Evolutionary conservation across 2,113 vertebrate species (phyloP), one percentile per base, ranked within the genome.

Genomic region (Muntiacus muntjak): DNA sequence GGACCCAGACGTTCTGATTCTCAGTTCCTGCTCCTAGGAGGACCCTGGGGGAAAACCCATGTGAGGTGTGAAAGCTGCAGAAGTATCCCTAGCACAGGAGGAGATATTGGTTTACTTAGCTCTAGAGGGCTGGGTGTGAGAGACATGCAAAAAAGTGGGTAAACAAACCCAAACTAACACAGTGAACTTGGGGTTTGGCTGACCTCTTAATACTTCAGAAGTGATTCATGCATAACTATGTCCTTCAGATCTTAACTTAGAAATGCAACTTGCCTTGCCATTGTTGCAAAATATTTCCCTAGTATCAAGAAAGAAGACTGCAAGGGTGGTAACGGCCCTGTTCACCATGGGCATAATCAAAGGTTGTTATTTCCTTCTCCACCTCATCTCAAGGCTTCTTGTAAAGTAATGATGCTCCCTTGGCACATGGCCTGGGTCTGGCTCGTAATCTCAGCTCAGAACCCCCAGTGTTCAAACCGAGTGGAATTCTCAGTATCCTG

Each of bases 151-250:
- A 89, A 57, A 47, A 96, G 47, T 28, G 25, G 23, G 17, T 55
- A 95, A 97, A 95, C 91, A 96, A 95, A 97, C 55, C 30, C 85
- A 74, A 57, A 79, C 10, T 50, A 81, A 74, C 62, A 67, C 57
- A 87, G 81, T 89, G 64, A 92, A 33, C 54, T n/a, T 50, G 28
- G 89, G 81, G 36, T 50, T 98, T 98, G 90, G 92, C 95, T 40
- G 85, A 30, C 14, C 40, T 74, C 93, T 57, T 30, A 84, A 60
- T 91, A 62, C 84, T 95, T 98, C 54, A 95, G 84, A 86, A 92
- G 14, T 95, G 90, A 97, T 55, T 97, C 93, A 85, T 95, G 76
- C 78, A 71, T 67, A 83, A 43, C 45, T 87, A 9, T 21, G 21
- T 67, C 60, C 90, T 97, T 96, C 54, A 95, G 74, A 92, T 83